phyloP scores from a whole-genome alignment of 2,113 vertebrate genomes.

The Perca flavescens region DNA sequence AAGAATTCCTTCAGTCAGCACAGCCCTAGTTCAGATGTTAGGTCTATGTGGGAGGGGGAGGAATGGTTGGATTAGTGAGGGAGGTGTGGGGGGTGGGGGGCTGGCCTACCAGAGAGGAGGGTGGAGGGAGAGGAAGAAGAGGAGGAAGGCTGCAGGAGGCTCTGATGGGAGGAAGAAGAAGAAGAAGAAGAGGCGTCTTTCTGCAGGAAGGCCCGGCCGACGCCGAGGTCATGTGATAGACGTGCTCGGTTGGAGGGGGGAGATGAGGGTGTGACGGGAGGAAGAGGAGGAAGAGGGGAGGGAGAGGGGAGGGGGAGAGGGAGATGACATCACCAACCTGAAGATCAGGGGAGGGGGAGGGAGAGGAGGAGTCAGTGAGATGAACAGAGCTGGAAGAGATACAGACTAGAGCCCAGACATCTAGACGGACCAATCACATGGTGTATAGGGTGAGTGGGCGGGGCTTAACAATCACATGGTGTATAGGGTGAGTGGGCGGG shows the following conservation, averaged over 20 bases:
- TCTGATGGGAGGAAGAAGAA: conserved; percentile 84
- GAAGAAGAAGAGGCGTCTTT: conserved; percentile 86
- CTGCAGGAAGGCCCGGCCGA: conserved; percentile 89
- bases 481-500: too few relatives aligned
- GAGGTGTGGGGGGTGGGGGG: background rate
- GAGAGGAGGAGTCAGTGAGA: conserved; percentile 70
- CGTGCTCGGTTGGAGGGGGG: conserved; percentile 90
- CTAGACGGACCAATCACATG: too few relatives aligned
- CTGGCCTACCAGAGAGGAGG: conserved; percentile 89
- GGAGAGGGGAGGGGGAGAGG: conserved; percentile 81
- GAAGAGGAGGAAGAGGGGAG: conserved; percentile 86
- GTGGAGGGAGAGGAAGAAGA: conserved; percentile 88
- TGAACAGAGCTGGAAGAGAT: conserved; percentile 36
- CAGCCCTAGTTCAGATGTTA: too few relatives aligned
- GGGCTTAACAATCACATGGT: too few relatives aligned
- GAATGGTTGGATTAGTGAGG: background rate
- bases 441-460: too few relatives aligned
- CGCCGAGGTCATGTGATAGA: conserved; percentile 88
- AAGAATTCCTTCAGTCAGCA: too few relatives aligned
- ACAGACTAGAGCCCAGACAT: too few relatives aligned
- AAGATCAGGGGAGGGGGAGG: conserved; percentile 61
- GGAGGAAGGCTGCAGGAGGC: conserved; percentile 79
- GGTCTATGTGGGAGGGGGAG: too few relatives aligned
- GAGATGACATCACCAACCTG: conserved; percentile 81
- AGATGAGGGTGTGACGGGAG: conserved; percentile 87